Percentiles rank a stretch among this genome's conserved stretches.
These are phyloP conservation scores for Petrocephalus sullivani DNA, from an alignment of 2,797 vertebrate species.

Conservation along the genomic window DNA sequence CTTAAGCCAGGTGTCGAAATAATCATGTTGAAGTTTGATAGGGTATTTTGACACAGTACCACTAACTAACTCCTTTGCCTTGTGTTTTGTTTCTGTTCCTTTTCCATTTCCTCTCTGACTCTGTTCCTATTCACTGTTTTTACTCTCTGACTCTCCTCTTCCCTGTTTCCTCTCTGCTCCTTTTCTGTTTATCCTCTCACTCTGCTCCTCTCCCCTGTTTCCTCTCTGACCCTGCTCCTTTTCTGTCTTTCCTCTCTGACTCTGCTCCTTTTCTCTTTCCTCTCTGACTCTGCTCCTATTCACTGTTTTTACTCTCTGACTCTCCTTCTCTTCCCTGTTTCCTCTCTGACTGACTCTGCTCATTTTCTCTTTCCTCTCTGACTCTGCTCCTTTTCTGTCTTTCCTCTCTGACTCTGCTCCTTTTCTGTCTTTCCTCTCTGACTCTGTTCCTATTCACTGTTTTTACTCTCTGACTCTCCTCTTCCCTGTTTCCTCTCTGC, in stretches of 20 bases:
- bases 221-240: conserved; percentile 1
- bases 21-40: not conserved
- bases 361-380: not conserved
- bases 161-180: not conserved
- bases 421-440: not conserved
- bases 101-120: conserved; percentile 17
- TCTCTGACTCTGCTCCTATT: not conserved
- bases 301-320: too few relatives aligned
- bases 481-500: conserved; percentile 7
- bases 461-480: not conserved
- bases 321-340: conserved; percentile 7
- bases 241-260: too few relatives aligned
- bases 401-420: not conserved
- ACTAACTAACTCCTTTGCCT: not conserved
- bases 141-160: conserved; percentile 8
- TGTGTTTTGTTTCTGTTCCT: conserved; percentile 13
- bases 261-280: conserved; percentile 8
- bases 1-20: not conserved
- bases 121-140: not conserved
- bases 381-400: conserved; percentile 10
- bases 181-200: not conserved
- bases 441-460: not conserved
- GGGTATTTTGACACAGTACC: not conserved
- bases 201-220: not conserved
- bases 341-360: not conserved